Evolutionary conservation across 1,140 invertebrate genomes (phyloP), one percentile per base, ranked within the genome.

Genomic region (Heliconius melpomene): DNA sequence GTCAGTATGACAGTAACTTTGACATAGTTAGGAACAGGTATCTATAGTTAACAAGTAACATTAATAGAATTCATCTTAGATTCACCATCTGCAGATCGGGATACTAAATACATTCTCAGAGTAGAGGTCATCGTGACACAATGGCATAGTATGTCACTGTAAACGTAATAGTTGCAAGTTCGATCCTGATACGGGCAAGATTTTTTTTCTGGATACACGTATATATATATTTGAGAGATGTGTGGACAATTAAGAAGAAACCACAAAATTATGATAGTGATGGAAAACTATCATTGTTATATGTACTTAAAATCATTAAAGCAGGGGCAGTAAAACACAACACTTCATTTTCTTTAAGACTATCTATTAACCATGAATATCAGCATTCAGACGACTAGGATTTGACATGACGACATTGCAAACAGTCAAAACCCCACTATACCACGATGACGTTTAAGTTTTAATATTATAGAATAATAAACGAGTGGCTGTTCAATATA

Each of bases 21-120:
- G 60, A 66, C 60, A 66, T 66, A 29, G 60, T 66, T 66, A 66
- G 60, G 23, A 66, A 66, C 60, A 66, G 60, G 60, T 66, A 57
- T 23, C 20, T 66, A 29, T 66, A 16, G 23, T 66, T 66, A 66
- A 29, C 13, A 29, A 26, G 29, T 29, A 16, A 66, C n/a, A 66
- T 26, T 29, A 66, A 66, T 29, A 26, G 26, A 3, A 29, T 66
- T 66, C 60, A 66, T 66, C 1, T 66, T 66, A 11, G 23, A 66
- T 13, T 29, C 29, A 36, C 13, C 2, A 66, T 26, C 11, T 29
- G 9, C 1, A 66, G 3, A 66, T 66, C 20, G 8, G 20, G 40
- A 46, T 46, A 46, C 40, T 46, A 3, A 26, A 2, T n/a, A 60
- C n/a, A n/a, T 60, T 60, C 9, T 9, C 9, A 60, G 20, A 57